Conservation (phyloP, 2,888 invertebrate genomes). For the Taenaris catops region DNA sequence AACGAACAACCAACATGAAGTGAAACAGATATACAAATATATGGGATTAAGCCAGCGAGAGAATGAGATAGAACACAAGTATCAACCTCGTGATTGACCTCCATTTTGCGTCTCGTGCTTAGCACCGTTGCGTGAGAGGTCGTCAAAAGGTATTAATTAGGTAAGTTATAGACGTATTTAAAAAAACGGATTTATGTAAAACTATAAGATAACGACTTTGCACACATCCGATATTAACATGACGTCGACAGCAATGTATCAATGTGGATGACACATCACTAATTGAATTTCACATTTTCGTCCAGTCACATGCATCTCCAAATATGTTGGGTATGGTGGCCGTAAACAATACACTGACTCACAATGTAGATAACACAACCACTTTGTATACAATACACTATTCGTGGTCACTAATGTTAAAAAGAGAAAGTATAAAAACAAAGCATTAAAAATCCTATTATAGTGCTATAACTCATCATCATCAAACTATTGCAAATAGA, state of each 20-base stretch:
- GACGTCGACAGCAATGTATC: constrained; percentile 14
- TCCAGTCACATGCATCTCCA: constrained; percentile 32
- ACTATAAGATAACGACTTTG: constrained; percentile 8
- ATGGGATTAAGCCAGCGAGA: too few relatives aligned
- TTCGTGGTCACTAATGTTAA: constrained; percentile 18
- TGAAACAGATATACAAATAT: too few relatives aligned
- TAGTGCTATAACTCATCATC: background rate
- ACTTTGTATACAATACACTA: constrained; percentile 42
- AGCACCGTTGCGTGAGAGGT: too few relatives aligned
- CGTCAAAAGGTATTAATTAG: too few relatives aligned
- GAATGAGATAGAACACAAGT: too few relatives aligned
- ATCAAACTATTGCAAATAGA: too few relatives aligned
- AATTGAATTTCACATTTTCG: constrained; percentile 32
- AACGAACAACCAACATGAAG: too few relatives aligned
- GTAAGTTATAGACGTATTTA: too few relatives aligned
- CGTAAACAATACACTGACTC: constrained; percentile 57
- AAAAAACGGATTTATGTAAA: constrained; percentile 1
- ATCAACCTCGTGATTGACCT: too few relatives aligned
- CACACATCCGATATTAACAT: constrained; percentile 11
- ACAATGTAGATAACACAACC: constrained; percentile 43
- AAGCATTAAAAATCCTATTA: background rate
- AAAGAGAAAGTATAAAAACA: constrained; percentile 4
- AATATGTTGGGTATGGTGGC: constrained; percentile 43
- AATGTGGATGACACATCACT: constrained; percentile 26
- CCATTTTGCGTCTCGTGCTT: too few relatives aligned